Conservation (phyloP, 2,113 vertebrate species). For the Psephotus haematonotus region DNA sequence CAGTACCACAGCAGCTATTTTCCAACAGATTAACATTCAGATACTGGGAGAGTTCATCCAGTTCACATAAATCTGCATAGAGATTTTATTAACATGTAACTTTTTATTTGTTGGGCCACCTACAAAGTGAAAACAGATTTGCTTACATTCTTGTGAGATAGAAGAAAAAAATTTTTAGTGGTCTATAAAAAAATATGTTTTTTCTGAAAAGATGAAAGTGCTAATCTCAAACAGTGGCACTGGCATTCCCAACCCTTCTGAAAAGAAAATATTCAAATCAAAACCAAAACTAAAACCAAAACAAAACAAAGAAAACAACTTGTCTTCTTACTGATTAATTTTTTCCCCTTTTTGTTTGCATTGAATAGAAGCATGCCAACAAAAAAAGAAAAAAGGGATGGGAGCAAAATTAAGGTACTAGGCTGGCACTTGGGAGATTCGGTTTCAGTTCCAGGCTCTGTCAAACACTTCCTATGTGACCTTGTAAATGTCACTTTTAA, state of each 20-base stretch:
- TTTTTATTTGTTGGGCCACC: constrained; percentile 51
- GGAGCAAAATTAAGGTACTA: constrained; percentile 5
- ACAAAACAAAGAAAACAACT: neutral
- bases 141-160: neutral
- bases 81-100: constrained; percentile 48
- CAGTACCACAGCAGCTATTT: constrained; percentile 66
- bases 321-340: neutral
- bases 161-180: neutral
- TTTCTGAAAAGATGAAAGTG: neutral
- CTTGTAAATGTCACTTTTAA: constrained; percentile 66
- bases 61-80: constrained; percentile 22
- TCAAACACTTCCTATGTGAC: constrained; percentile 59
- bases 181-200: neutral
- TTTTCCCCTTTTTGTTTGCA: neutral
- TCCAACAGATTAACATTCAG: constrained; percentile 70
- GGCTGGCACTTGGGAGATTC: neutral
- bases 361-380: neutral
- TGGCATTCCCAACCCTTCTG: neutral
- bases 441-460: constrained; percentile 52
- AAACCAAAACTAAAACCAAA: neutral
- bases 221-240: neutral
- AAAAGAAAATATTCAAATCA: neutral
- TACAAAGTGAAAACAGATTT: constrained; percentile 34
- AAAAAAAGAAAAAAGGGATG: neutral
- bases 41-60: constrained; percentile 7